These are phyloP conservation scores for Diploptera punctata DNA, from an alignment of 2,888 invertebrate species.

Conservation along the genomic window DNA sequence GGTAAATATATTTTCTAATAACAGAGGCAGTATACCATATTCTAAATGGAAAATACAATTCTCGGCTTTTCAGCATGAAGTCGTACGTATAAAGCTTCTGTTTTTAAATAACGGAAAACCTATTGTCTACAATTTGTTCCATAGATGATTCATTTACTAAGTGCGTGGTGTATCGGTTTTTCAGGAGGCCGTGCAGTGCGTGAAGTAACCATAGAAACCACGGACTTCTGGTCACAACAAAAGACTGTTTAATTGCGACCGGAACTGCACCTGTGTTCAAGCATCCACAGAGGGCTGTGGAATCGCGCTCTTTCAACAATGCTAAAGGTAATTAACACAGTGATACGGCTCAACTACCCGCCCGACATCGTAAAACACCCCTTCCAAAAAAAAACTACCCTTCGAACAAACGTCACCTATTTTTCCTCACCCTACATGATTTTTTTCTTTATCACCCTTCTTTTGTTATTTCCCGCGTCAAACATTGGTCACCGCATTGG, in stretches of 20 bases:
- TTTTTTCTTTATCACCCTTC: neutral
- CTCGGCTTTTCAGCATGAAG: too few relatives aligned
- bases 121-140: too few relatives aligned
- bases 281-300: neutral
- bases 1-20: too few relatives aligned
- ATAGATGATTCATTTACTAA: too few relatives aligned
- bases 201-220: conserved; percentile 9
- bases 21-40: too few relatives aligned
- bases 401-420: conserved; percentile 21
- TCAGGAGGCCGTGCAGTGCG: neutral
- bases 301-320: conserved; percentile 4
- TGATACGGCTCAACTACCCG: conserved; percentile 31
- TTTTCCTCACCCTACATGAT: conserved; percentile 11
- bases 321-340: conserved; percentile 34
- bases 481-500: conserved; percentile 13
- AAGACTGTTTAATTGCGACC: conserved; percentile 22
- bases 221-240: conserved; percentile 7
- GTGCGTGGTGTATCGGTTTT: neutral
- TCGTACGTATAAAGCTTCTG: too few relatives aligned
- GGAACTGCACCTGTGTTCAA: conserved; percentile 32
- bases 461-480: conserved; percentile 11
- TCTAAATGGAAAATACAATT: too few relatives aligned
- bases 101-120: too few relatives aligned
- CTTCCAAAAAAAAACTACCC: conserved; percentile 11
- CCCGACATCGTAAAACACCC: conserved; percentile 10